Percentiles rank a stretch among this genome's conserved stretches.
Evolutionary conservation across 2,888 invertebrate species (phyloP).

Genomic region (Chromoteleia sp.): DNA sequence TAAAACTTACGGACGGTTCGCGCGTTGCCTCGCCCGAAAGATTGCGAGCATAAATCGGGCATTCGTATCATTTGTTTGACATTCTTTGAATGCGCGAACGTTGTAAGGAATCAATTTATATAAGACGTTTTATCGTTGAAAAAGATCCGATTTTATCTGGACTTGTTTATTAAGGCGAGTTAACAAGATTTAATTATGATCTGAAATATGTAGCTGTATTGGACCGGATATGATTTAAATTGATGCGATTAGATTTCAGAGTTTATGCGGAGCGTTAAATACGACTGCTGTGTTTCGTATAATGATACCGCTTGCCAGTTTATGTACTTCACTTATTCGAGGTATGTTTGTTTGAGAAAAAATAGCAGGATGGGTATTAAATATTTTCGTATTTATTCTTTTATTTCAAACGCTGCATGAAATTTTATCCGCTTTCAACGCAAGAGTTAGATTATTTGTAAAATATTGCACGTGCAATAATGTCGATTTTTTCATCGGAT

Average conservation of each 20-base stretch:
- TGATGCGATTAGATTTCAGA: slow-evolving; percentile 26
- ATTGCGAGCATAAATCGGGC: not conserved
- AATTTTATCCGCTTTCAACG: no score
- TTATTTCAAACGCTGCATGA: no score
- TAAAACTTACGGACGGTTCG: no score
- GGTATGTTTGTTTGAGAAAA: no score
- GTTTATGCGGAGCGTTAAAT: slow-evolving; percentile 22
- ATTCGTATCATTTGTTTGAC: slow-evolving; percentile 4
- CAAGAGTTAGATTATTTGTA: no score
- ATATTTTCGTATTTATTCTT: no score
- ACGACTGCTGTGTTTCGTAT: slow-evolving; percentile 15
- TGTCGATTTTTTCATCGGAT: no score
- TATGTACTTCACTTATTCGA: no score
- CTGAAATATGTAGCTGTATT: slow-evolving; percentile 29
- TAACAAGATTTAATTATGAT: slow-evolving; percentile 38
- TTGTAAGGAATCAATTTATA: slow-evolving; percentile 19
- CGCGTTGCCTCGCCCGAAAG: no score
- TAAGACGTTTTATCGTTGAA: not conserved
- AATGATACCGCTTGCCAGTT: no score
- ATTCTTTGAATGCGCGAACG: slow-evolving; percentile 7
- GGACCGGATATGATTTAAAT: slow-evolving; percentile 31
- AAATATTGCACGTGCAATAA: no score
- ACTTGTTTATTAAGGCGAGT: slow-evolving; percentile 32
- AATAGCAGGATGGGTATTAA: no score
- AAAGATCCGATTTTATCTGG: slow-evolving; percentile 15